phyloP scores from a whole-genome alignment of 2,797 vertebrate genomes.

The Orestias chungarensis region DNA sequence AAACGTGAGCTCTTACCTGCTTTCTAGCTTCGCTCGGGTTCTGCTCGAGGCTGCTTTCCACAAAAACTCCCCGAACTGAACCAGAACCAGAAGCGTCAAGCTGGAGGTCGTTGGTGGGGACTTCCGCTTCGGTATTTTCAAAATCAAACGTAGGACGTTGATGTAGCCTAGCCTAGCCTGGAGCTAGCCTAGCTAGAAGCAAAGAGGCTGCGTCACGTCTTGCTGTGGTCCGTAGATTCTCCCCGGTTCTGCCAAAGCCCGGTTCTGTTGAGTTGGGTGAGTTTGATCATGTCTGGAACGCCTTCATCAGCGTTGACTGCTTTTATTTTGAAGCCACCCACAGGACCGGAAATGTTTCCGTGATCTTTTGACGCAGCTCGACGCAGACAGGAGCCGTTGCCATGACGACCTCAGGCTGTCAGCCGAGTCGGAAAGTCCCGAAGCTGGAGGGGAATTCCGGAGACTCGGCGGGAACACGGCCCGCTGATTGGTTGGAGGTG shows the following conservation, averaged over 20 bases:
- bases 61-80: conserved; percentile 10
- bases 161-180: no score
- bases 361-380: neutral
- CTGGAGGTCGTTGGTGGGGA: rapidly evolving
- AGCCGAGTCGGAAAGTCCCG: conserved; percentile 78
- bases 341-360: neutral
- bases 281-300: no score
- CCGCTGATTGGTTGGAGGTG: conserved; percentile 50
- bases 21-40: neutral
- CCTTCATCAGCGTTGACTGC: neutral
- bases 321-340: conserved; percentile 41
- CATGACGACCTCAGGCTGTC: conserved; percentile 41
- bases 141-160: no score
- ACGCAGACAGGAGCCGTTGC: conserved; percentile 9
- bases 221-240: neutral
- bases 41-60: neutral
- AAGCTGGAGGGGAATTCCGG: conserved; percentile 80
- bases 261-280: neutral
- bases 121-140: conserved; percentile 35
- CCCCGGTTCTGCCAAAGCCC: neutral
- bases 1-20: conserved; percentile 39
- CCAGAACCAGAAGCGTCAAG: neutral
- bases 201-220: neutral
- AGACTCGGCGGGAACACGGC: conserved; percentile 35
- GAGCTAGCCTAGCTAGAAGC: no score